Evolutionary conservation across 1,140 invertebrate species (phyloP), one percentile per base, ranked within the genome.

Genomic region (Drosophila miranda): DNA sequence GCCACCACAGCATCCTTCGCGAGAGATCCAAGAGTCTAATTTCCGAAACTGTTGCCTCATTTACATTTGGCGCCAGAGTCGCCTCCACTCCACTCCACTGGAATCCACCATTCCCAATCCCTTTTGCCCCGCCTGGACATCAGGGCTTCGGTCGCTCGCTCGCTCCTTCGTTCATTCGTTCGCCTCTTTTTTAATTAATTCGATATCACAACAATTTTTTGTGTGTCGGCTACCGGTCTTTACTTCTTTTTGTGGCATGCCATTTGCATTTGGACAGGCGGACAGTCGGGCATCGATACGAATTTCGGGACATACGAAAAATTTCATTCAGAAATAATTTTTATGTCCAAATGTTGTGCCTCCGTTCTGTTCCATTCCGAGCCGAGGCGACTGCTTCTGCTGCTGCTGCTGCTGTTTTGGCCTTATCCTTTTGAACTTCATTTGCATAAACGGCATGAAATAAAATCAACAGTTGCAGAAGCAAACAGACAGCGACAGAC

Each of bases 281-380:
- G 19, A 23, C 48, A 13, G 44, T 16, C 78, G 50, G 50, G 77
- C 80, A 87, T 82, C 82, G 82, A 87, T 86, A 63, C 82, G 78
- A 87, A 72, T 66, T 78, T 78, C 75, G 74, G 66, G 66, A 69
- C 74, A 77, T 66, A 78, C 75, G 75, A 78, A 13, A 38, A 38
- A 83, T 84, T 87, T 87, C 82, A 87, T 87, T 87, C 82, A 87
- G 83, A 76, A 87, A 87, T 82, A 87, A 87, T 87, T 87, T 86
- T 87, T 86, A 86, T 86, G 70, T 87, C 80, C 80, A 76, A 83
- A 83, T 79, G 82, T 67, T 86, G 82, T 41, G 52, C 34, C 34
- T 38, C 11, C 34, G 34, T 38, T 38, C 11, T 3, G 3, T 38
- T 38, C 2, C 34, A 5, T 38, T 66, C 60, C 53, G 54, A 41